A percentile compares a stretch with the other conserved stretches of the same genome.
phyloP scores from a whole-genome alignment of 30 jellyfish, hydroid and myxozoan genomes.

The Nemopilema nomurai region DNA sequence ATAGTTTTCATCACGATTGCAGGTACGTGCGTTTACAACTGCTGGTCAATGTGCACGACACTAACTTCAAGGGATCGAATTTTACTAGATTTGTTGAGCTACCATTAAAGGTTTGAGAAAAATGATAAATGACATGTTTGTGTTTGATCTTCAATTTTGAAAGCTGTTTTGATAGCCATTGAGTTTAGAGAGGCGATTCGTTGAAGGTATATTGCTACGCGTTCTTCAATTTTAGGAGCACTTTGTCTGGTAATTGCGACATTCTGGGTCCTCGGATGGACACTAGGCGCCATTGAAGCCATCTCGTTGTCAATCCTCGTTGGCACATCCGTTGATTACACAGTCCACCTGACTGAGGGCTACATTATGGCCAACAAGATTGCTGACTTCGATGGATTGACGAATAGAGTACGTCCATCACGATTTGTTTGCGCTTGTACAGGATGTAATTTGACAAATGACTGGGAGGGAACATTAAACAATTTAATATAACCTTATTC shows the following conservation, averaged over 20 bases:
- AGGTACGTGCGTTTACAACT: slow-evolving; percentile 20
- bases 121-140: too few species aligned
- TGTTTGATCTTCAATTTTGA: too few species aligned
- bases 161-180: too few species aligned
- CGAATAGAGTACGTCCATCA: slow-evolving; percentile 46
- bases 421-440: too few species aligned
- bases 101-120: too few species aligned
- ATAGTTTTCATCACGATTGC: slow-evolving; percentile 61
- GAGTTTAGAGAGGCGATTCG: too few species aligned
- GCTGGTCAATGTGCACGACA: not conserved
- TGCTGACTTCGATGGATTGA: slow-evolving; percentile 40
- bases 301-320: slow-evolving; percentile 66
- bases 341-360: slow-evolving; percentile 65
- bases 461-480: not conserved
- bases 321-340: slow-evolving; percentile 68
- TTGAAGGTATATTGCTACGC: not conserved
- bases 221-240: slow-evolving; percentile 31
- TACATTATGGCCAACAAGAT: slow-evolving; percentile 54
- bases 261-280: slow-evolving; percentile 62
- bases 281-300: slow-evolving; percentile 69
- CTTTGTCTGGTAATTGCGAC: slow-evolving; percentile 59
- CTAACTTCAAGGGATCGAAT: not conserved
- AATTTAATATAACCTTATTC: too few species aligned
- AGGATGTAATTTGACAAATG: not conserved
- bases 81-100: too few species aligned